A percentile compares a stretch with the other conserved stretches of the same genome.
These are phyloP conservation scores for Ammodytes dubius DNA, from an alignment of 2,113 vertebrate species.

Conservation along the genomic window DNA sequence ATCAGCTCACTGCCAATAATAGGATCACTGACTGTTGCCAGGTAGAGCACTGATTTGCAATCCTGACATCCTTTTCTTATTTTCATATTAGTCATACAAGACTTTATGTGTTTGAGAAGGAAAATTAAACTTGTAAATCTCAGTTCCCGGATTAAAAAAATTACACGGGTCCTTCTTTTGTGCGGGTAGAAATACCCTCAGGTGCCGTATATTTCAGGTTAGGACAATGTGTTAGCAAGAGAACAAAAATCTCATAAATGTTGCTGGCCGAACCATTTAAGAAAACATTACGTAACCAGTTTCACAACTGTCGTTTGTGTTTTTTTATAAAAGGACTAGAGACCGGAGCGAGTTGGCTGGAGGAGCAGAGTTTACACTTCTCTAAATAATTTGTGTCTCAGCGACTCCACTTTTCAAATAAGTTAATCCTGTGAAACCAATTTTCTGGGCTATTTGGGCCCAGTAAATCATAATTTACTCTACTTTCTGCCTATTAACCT, in stretches of 20 bases:
- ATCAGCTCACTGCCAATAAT: background rate
- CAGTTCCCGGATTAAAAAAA: constrained; percentile 25
- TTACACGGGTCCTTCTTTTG: background rate
- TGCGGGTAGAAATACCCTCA: constrained; percentile 27
- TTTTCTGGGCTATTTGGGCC: constrained; percentile 6
- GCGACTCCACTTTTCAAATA: constrained; percentile 45
- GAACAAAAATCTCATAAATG: constrained; percentile 56
- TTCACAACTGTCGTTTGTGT: constrained; percentile 55
- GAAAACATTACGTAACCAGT: constrained; percentile 43
- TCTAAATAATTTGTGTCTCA: constrained; percentile 37
- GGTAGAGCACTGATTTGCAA: constrained; percentile 13
- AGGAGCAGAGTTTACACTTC: constrained; percentile 58
- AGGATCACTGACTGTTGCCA: background rate
- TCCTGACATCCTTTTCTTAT: constrained; percentile 10
- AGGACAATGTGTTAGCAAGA: constrained; percentile 51
- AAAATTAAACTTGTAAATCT: constrained; percentile 35
- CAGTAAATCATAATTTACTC: constrained; percentile 48
- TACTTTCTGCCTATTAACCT: constrained; percentile 36
- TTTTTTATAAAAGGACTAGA: constrained; percentile 52
- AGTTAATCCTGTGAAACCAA: constrained; percentile 48
- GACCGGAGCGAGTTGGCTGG: constrained; percentile 41
- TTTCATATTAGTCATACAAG: constrained; percentile 23
- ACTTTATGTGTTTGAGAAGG: background rate
- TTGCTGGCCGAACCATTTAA: constrained; percentile 34
- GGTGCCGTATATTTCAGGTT: constrained; percentile 27